Conservation (phyloP, 2,797 vertebrate species). For the Varecia variegata region DNA sequence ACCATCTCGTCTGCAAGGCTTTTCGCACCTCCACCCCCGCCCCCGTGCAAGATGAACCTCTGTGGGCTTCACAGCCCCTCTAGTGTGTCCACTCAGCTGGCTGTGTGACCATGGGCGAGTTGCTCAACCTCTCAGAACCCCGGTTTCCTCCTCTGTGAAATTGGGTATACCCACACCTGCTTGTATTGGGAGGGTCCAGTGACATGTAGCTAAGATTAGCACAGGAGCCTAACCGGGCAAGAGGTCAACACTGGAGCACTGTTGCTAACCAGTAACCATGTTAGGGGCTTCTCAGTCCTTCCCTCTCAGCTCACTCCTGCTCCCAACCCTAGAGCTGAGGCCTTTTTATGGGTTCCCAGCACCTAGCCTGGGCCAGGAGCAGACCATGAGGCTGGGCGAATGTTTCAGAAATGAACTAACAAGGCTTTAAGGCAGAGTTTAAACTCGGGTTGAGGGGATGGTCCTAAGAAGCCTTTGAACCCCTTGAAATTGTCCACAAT, state of each 20-base stretch:
- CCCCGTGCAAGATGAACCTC: background rate
- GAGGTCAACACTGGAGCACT: background rate
- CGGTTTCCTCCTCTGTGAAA: background rate
- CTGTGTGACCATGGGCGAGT: conserved; percentile 64
- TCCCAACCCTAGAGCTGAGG: background rate
- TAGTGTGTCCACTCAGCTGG: background rate
- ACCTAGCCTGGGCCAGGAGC: background rate
- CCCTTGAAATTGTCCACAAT: background rate
- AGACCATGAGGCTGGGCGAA: background rate
- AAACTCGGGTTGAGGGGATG: background rate
- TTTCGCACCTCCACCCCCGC: background rate
- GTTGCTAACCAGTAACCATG: background rate
- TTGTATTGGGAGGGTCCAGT: background rate
- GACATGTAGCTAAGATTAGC: background rate
- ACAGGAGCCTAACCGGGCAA: background rate
- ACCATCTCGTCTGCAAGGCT: conserved; percentile 6
- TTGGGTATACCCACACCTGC: background rate
- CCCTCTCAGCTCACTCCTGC: no score
- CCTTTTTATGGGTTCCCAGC: background rate
- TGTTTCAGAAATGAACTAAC: background rate
- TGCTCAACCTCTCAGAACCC: conserved; percentile 56
- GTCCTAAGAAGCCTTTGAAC: background rate
- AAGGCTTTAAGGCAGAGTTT: background rate
- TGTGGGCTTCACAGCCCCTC: background rate
- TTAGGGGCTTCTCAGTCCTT: no score